Conservation (phyloP, 1,140 invertebrate species). For the Trichonephila clavata region DNA sequence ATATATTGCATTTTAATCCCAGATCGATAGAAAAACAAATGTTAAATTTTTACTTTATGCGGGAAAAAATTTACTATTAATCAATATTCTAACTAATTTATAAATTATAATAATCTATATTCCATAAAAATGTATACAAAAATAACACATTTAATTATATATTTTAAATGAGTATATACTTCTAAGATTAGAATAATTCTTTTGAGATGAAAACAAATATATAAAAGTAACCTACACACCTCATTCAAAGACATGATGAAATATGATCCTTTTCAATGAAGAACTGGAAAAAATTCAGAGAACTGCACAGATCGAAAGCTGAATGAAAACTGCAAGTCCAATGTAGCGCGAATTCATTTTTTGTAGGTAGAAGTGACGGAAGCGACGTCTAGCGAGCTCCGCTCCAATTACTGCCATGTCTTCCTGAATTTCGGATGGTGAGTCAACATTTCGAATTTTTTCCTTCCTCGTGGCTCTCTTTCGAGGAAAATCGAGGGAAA, state of each 20-base stretch:
- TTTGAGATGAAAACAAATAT: too few species aligned
- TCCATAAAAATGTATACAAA: too few species aligned
- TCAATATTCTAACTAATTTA: too few species aligned
- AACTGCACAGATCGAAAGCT: neutral
- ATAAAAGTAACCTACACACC: neutral
- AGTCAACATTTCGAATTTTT: neutral
- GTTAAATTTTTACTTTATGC: too few species aligned
- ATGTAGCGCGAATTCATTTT: constrained; percentile 9
- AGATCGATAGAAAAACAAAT: too few species aligned
- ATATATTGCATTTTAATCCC: too few species aligned
- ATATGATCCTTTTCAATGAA: neutral
- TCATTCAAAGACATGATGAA: constrained; percentile 66
- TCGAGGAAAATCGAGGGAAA: neutral
- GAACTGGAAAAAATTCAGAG: neutral
- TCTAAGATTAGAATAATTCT: too few species aligned
- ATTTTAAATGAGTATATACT: too few species aligned
- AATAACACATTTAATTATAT: too few species aligned
- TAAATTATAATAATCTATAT: too few species aligned
- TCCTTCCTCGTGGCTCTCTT: neutral
- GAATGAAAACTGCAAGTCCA: neutral
- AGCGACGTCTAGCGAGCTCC: constrained; percentile 69
- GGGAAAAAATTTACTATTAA: too few species aligned
- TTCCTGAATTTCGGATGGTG: neutral
- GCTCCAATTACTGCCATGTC: constrained; percentile 62
- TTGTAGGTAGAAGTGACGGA: constrained; percentile 55